Percentiles rank a stretch among this genome's conserved stretches.
phyloP scores from a whole-genome alignment of 92 coral and sea anemone genomes.

The Virgularia gustaviana region DNA sequence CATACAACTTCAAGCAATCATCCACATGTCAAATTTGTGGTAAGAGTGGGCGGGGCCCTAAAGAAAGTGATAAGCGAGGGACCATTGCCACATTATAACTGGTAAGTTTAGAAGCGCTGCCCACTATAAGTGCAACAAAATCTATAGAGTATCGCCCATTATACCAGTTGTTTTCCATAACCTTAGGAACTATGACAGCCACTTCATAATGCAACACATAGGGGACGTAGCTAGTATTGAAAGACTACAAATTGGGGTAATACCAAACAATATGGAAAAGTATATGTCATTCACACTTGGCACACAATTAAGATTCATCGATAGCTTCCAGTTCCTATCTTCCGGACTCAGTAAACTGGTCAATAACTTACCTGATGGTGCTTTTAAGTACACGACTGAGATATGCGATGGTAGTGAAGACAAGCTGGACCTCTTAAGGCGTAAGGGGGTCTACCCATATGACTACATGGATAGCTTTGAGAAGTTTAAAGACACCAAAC shows the following conservation, averaged over 20 bases:
- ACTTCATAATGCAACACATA: no score
- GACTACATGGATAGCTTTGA: slow-evolving; percentile 43
- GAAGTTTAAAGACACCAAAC: slow-evolving; percentile 11
- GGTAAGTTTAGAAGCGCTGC: no score
- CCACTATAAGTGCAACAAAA: no score
- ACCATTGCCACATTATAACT: no score
- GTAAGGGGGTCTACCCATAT: slow-evolving; percentile 36
- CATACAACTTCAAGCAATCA: no score
- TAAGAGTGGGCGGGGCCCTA: no score
- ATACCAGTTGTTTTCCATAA: no score
- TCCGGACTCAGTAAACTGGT: not conserved
- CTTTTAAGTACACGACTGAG: not conserved
- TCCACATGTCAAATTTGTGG: no score
- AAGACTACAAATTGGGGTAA: not conserved
- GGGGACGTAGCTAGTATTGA: no score
- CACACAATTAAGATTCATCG: no score
- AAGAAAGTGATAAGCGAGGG: no score
- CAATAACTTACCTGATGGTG: not conserved
- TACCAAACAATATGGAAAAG: slow-evolving; percentile 1
- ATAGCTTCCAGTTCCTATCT: not conserved
- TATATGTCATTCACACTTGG: not conserved
- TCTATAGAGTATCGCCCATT: no score
- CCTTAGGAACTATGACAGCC: not conserved
- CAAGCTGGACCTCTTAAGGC: not conserved
- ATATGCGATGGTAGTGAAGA: not conserved